These are phyloP conservation scores for Aviceda subcristata DNA, from an alignment of 2,113 vertebrate species.

Conservation along the genomic window DNA sequence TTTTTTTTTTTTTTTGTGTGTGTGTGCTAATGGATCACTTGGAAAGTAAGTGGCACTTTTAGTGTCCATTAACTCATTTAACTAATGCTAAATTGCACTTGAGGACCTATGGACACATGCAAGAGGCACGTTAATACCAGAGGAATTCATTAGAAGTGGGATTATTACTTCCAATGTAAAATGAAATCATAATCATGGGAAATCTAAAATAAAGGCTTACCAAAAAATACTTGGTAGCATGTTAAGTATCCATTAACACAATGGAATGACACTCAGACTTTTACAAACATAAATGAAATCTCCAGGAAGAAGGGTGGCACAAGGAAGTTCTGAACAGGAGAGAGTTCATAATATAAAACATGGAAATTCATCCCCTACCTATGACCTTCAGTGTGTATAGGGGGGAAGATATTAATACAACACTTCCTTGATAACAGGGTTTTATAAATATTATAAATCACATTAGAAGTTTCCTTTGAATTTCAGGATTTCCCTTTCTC, in stretches of 20 bases:
- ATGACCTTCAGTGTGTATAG: not conserved
- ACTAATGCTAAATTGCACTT: constrained; percentile 52
- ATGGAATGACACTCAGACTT: not conserved
- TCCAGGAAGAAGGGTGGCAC: not conserved
- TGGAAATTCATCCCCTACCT: not conserved
- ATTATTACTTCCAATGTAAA: constrained; percentile 20
- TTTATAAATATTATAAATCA: constrained; percentile 19
- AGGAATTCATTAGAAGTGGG: constrained; percentile 28
- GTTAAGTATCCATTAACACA: constrained; percentile 38
- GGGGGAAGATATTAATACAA: constrained; percentile 24
- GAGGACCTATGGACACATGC: constrained; percentile 25
- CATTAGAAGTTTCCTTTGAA: not conserved
- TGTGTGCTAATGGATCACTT: constrained; percentile 40
- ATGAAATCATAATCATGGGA: constrained; percentile 43
- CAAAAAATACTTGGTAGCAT: constrained; percentile 16
- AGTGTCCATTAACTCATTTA: constrained; percentile 64
- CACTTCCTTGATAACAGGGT: not conserved
- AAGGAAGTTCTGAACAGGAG: not conserved
- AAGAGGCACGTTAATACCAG: constrained; percentile 15
- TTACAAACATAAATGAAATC: constrained; percentile 3
- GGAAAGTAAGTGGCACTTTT: constrained; percentile 59
- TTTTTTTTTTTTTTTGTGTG: not conserved
- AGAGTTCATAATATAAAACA: not conserved
- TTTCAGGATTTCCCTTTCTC: constrained; percentile 42
- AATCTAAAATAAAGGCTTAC: constrained; percentile 50